Evolutionary conservation across 2,888 invertebrate species (phyloP).

Genomic region (Linyphia triangularis): DNA sequence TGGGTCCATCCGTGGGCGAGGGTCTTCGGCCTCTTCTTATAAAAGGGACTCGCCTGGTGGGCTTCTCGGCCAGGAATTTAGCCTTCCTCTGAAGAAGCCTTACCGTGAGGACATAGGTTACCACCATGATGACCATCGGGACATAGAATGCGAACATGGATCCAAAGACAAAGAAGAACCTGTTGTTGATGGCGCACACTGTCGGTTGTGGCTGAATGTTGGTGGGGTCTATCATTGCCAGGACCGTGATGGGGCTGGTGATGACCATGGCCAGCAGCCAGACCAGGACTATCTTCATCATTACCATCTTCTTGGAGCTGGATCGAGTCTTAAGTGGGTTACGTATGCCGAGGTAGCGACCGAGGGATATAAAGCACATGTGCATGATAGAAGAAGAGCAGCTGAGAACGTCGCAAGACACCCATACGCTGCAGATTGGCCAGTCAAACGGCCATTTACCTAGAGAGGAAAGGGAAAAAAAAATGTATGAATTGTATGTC

Average conservation of each 20-base stretch:
- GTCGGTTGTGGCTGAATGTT: slow-evolving; percentile 79
- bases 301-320: slow-evolving; percentile 82
- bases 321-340: slow-evolving; percentile 81
- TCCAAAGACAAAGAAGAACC: slow-evolving; percentile 87
- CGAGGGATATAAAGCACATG: slow-evolving; percentile 83
- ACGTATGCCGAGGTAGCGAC: slow-evolving; percentile 82
- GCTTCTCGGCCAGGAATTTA: slow-evolving; percentile 76
- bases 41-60: slow-evolving; percentile 72
- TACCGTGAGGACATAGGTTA: slow-evolving; percentile 96
- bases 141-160: slow-evolving; percentile 98
- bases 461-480: slow-evolving; percentile 81
- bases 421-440: slow-evolving; percentile 84
- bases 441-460: slow-evolving; percentile 92
- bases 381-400: slow-evolving; percentile 83
- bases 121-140: slow-evolving; percentile 94
- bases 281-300: slow-evolving; percentile 93
- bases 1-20: slow-evolving; percentile 30
- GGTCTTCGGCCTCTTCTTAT: slow-evolving; percentile 58
- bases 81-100: slow-evolving; percentile 89
- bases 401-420: slow-evolving; percentile 87
- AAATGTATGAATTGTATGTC: too few species aligned
- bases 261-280: slow-evolving; percentile 96
- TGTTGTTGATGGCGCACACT: slow-evolving; percentile 80
- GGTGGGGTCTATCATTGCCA: slow-evolving; percentile 81
- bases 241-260: slow-evolving; percentile 88